These are phyloP conservation scores for Prochilodus magdalenae DNA, from an alignment of 2,113 vertebrate species.

Conservation along the genomic window DNA sequence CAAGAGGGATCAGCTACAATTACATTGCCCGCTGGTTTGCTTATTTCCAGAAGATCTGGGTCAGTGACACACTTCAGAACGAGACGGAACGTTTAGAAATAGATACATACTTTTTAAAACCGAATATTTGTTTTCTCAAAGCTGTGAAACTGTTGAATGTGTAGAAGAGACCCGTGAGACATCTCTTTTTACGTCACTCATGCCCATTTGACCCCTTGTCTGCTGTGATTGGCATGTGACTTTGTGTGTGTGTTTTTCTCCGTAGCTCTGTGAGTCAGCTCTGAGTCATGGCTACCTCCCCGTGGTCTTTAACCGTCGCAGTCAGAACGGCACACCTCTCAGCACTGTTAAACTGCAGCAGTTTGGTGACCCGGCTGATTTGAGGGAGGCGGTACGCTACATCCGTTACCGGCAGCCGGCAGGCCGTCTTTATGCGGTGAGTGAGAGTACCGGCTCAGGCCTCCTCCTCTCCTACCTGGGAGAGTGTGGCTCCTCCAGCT, in stretches of 20 bases:
- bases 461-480: conserved; percentile 85
- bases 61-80: background rate
- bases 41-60: conserved; percentile 14
- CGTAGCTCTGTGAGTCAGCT: conserved; percentile 79
- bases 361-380: conserved; percentile 82
- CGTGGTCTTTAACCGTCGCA: conserved; percentile 85
- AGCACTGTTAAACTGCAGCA: conserved; percentile 84
- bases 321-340: conserved; percentile 85
- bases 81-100: background rate
- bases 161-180: conserved; percentile 24
- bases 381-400: conserved; percentile 82
- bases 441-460: conserved; percentile 82
- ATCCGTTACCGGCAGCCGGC: conserved; percentile 80
- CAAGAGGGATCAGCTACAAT: background rate
- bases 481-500: conserved; percentile 85
- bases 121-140: conserved; percentile 18
- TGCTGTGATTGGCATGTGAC: background rate
- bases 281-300: conserved; percentile 81
- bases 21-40: background rate
- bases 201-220: background rate
- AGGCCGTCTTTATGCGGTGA: conserved; percentile 78
- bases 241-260: conserved; percentile 23
- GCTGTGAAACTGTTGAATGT: background rate
- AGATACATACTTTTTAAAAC: background rate
- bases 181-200: conserved; percentile 26